A percentile compares a stretch with the other conserved stretches of the same genome.
Conservation (phyloP, 2,888 invertebrate species). For the Noctua janthe region DNA sequence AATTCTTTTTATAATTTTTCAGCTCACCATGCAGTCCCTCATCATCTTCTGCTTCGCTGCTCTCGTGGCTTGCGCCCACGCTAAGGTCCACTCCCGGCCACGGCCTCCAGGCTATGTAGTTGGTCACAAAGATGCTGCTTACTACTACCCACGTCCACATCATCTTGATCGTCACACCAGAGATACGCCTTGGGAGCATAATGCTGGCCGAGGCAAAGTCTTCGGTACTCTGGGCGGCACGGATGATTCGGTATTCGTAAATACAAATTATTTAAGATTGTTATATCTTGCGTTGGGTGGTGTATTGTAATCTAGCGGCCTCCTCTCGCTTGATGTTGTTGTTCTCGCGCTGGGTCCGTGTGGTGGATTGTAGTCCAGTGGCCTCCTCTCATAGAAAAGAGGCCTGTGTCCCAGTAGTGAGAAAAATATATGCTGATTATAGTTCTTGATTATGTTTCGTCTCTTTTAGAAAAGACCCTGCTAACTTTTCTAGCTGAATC, state of each 20-base stretch:
- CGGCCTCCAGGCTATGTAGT: slow-evolving; percentile 8
- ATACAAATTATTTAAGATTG: slow-evolving; percentile 38
- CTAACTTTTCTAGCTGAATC: too few relatives aligned
- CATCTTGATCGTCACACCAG: slow-evolving; percentile 36
- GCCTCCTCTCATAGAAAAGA: too few relatives aligned
- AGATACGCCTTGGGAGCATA: slow-evolving; percentile 69
- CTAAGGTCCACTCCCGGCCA: background rate
- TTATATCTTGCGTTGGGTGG: background rate
- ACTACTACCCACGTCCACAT: background rate
- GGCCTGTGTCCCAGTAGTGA: too few relatives aligned
- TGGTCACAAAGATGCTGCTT: slow-evolving; percentile 7
- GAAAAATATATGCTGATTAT: too few relatives aligned
- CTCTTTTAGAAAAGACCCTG: too few relatives aligned
- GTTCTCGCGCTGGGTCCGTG: background rate
- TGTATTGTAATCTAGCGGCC: too few relatives aligned
- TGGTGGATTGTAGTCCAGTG: too few relatives aligned
- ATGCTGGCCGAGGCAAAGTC: slow-evolving; percentile 68
- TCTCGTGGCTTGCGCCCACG: slow-evolving; percentile 59
- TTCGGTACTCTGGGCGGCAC: slow-evolving; percentile 79
- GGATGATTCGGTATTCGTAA: slow-evolving; percentile 79
- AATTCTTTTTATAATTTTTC: slow-evolving; percentile 4
- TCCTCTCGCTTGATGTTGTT: too few relatives aligned
- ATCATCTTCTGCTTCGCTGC: slow-evolving; percentile 52
- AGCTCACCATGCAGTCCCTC: slow-evolving; percentile 65
- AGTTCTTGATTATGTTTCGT: too few relatives aligned